Evolutionary conservation across 2,797 vertebrate species (phyloP), one percentile per base, ranked within the genome.

Genomic region (Psittacula echo): DNA sequence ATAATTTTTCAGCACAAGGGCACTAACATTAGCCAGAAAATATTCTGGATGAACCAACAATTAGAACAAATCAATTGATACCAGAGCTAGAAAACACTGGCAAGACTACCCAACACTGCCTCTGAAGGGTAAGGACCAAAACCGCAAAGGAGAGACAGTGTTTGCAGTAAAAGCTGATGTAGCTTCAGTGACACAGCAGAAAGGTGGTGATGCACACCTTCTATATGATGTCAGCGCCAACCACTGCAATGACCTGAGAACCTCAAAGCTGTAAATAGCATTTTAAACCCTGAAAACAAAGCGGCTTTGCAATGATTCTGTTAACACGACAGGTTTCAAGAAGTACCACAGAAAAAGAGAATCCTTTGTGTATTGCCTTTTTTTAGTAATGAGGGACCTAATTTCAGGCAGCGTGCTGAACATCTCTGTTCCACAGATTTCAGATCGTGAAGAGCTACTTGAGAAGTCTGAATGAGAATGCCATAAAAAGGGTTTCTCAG

Each of bases 161-260:
- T 47, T n/a, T 77, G 27, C 27, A 81, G 11, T 10, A 82, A 61
- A 68, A 85, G n/a, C 21, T 42, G 42, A 53, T 42, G 42, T 18
- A 56, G 44, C 41, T 47, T 42, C 73, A 68, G 23, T 24, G 39
- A 65, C 30, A 56, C 13, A 48, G 44, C 13, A 78, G 22, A 37
- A 18, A 39, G 41, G 19, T 50, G 27, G 19, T 7, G 56, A 67
- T 29, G 51, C 45, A 77, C 37, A 56, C 23, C 23, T 84, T 72
- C 61, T 53, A 4, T 1, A 48, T 7, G 2, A 64, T 56, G 53
- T 24, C 45, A 45, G 4, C 0, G 0, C 0, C 11, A 26, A 89
- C 19, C 60, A 79, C 64, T 47, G 17, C 0, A 2, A 61, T 0
- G 16, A 77, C 48, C 44, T 27, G 7, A 90, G 51, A 74, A 54